These are phyloP conservation scores for Labrus mixtus DNA, from an alignment of 2,113 vertebrate species.

Conservation along the genomic window DNA sequence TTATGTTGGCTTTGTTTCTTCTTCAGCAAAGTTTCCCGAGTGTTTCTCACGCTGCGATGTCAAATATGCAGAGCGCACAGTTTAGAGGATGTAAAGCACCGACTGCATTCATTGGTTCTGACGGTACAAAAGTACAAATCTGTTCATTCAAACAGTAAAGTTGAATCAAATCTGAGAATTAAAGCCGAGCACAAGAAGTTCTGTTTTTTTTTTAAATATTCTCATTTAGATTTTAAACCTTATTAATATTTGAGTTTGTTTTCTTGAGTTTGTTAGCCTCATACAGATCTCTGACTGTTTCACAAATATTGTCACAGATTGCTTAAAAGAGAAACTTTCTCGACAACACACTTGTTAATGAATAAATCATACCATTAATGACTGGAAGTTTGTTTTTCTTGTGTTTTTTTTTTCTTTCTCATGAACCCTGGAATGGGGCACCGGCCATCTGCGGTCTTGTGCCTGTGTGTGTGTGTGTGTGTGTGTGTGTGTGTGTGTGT, in stretches of 20 bases:
- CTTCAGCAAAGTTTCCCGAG: too few relatives aligned
- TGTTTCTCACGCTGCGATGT: too few relatives aligned
- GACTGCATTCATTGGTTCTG: too few relatives aligned
- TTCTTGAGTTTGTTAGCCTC: background rate
- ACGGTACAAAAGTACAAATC: too few relatives aligned
- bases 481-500: conserved; percentile 43
- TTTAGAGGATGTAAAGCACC: too few relatives aligned
- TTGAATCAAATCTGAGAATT: background rate
- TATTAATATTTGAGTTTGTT: conserved; percentile 27
- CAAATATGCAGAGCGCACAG: too few relatives aligned
- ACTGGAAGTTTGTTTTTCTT: conserved; percentile 70
- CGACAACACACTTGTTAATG: conserved; percentile 66
- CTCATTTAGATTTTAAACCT: background rate
- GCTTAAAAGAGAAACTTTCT: conserved; percentile 56
- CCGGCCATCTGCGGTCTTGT: conserved; percentile 81
- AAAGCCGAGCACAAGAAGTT: background rate
- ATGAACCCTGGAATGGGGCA: conserved; percentile 79
- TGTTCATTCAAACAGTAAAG: too few relatives aligned
- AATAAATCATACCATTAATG: conserved; percentile 77
- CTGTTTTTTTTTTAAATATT: background rate
- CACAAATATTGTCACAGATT: conserved; percentile 47
- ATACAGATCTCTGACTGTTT: background rate
- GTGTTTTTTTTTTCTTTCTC: conserved; percentile 52
- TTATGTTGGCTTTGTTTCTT: too few relatives aligned
- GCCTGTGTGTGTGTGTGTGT: conserved; percentile 29